These are phyloP conservation scores for Pempheris klunzingeri DNA, from an alignment of 2,797 vertebrate genomes.

Conservation along the genomic window DNA sequence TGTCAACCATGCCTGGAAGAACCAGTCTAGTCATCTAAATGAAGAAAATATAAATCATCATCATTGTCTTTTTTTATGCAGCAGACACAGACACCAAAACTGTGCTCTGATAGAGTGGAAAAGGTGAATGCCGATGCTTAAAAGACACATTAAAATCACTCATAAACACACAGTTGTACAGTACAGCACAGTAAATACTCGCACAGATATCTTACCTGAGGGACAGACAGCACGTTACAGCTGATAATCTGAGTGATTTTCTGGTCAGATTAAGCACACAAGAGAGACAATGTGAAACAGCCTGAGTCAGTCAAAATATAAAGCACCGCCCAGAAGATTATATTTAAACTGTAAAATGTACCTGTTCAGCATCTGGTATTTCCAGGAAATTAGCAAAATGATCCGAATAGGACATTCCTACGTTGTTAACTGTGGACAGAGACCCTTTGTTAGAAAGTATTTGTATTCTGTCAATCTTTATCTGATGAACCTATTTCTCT, in stretches of 20 bases:
- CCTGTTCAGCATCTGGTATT: conserved; percentile 77
- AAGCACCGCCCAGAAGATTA: neutral
- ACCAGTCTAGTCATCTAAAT: conserved; percentile 86
- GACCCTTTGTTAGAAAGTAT: neutral
- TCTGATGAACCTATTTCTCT: neutral
- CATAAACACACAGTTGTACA: neutral
- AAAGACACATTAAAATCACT: neutral
- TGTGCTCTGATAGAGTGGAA: neutral
- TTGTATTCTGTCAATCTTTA: neutral
- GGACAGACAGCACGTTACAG: conserved; percentile 85
- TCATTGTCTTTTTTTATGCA: neutral
- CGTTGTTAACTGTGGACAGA: conserved; percentile 85
- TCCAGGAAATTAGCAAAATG: conserved; percentile 80
- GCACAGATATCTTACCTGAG: conserved; percentile 76
- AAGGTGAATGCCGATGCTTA: neutral
- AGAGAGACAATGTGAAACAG: neutral
- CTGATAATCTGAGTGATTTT: conserved; percentile 82
- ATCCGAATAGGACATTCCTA: conserved; percentile 74
- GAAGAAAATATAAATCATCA: conserved; percentile 19
- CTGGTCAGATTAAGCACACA: conserved; percentile 66
- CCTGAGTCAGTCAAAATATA: neutral
- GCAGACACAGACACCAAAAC: neutral
- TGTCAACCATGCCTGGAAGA: conserved; percentile 87
- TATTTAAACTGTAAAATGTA: conserved; percentile 35
- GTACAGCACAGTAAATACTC: neutral